These are phyloP conservation scores for Calliopsis andreniformis DNA, from an alignment of 1,140 invertebrate genomes.

Conservation along the genomic window DNA sequence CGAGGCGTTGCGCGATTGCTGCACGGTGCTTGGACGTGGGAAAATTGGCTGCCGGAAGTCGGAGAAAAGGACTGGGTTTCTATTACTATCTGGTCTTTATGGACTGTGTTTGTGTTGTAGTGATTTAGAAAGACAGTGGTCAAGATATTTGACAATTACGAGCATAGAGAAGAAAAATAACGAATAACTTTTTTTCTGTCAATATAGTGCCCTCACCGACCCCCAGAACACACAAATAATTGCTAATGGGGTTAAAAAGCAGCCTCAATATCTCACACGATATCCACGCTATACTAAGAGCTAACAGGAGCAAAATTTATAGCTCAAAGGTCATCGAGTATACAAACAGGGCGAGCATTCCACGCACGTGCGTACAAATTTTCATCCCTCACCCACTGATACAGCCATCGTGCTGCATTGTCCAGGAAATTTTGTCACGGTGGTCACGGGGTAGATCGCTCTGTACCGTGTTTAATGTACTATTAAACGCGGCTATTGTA, in stretches of 20 bases:
- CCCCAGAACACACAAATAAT: no score
- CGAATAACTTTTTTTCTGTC: no score
- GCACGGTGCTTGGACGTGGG: conserved; percentile 33
- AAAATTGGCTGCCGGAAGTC: conserved; percentile 51
- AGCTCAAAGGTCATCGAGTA: background rate
- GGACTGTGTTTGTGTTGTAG: no score
- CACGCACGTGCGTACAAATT: conserved; percentile 1
- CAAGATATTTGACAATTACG: no score
- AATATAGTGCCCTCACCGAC: no score
- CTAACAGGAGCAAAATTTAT: no score
- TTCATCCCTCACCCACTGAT: conserved; percentile 32
- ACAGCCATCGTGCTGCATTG: conserved; percentile 24
- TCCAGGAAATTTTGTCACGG: conserved; percentile 61
- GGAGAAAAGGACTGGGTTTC: conserved; percentile 48
- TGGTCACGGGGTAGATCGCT: conserved; percentile 50
- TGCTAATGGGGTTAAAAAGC: no score
- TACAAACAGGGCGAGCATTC: background rate
- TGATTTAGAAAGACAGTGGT: no score
- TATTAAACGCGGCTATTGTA: conserved; percentile 77
- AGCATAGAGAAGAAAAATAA: no score
- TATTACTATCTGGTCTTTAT: no score
- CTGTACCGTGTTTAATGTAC: conserved; percentile 72
- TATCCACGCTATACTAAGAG: no score
- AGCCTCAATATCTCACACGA: no score
- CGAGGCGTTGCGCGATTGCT: conserved; percentile 52